Conservation (phyloP, 2,797 vertebrate genomes). For the Lepus oiostolus region DNA sequence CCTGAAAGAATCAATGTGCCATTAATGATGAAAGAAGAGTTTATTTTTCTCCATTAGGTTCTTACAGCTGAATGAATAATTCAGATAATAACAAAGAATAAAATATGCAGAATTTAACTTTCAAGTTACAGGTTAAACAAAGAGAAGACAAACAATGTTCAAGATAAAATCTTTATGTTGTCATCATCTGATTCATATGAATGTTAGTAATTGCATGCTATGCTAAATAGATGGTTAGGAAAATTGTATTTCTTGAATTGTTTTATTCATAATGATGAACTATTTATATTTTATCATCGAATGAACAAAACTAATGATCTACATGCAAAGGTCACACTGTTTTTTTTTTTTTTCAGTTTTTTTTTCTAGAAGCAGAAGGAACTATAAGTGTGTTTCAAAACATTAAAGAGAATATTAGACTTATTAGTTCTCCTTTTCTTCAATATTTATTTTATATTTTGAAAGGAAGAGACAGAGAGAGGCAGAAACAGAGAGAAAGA, state of each 20-base stretch:
- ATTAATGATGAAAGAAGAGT: background rate
- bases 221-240: conserved; percentile 60
- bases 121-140: conserved; percentile 63
- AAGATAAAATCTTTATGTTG: conserved; percentile 76
- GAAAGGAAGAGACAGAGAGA: too few species aligned
- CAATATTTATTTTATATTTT: too few species aligned
- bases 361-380: conserved; percentile 30
- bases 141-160: conserved; percentile 28
- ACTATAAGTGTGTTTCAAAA: background rate
- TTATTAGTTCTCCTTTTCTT: conserved; percentile 37
- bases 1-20: background rate
- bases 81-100: conserved; percentile 63
- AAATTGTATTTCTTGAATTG: conserved; percentile 70
- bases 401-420: background rate
- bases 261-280: conserved; percentile 68
- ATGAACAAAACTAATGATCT: conserved; percentile 68
- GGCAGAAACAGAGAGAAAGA: too few species aligned
- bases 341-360: conserved; percentile 64
- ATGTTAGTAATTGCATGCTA: conserved; percentile 66
- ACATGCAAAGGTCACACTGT: conserved; percentile 45
- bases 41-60: background rate
- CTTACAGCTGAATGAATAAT: conserved; percentile 46
- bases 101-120: conserved; percentile 65
- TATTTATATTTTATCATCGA: conserved; percentile 71
- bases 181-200: conserved; percentile 46